phyloP scores from a whole-genome alignment of 2,888 invertebrate genomes.

The Melanotus villosus region DNA sequence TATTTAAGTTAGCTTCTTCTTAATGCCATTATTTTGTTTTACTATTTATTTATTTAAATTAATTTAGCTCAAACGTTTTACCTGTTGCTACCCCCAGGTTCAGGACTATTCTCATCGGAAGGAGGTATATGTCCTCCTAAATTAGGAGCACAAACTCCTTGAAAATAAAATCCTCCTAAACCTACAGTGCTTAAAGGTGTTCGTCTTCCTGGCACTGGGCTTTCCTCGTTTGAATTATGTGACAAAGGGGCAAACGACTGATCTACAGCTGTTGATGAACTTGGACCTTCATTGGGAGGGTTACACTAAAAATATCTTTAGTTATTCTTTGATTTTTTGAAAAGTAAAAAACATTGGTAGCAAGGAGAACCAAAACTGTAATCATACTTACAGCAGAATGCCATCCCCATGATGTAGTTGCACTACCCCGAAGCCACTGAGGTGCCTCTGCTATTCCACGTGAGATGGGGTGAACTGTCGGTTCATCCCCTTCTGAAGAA shows the following conservation, averaged over 20 bases:
- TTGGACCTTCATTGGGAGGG: conserved; percentile 52
- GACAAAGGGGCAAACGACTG: conserved; percentile 67
- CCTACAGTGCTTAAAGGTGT: conserved; percentile 89
- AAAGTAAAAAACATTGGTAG: no score
- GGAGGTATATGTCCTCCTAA: conserved; percentile 64
- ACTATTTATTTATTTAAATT: no score
- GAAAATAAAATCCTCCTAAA: conserved; percentile 90
- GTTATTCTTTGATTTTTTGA: no score
- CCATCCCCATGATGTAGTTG: conserved; percentile 66
- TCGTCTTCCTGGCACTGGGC: conserved; percentile 74
- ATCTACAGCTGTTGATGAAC: conserved; percentile 58
- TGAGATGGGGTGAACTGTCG: conserved; percentile 66
- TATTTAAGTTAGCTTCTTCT: no score
- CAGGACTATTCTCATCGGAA: conserved; percentile 87
- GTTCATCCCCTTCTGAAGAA: conserved; percentile 67
- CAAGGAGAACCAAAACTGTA: conserved; percentile 16
- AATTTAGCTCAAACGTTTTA: no score
- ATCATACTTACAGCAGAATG: conserved; percentile 60
- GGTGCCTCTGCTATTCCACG: conserved; percentile 64
- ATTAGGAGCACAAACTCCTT: conserved; percentile 72
- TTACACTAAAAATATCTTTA: conserved; percentile 51
- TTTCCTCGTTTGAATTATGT: conserved; percentile 68
- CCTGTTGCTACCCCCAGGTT: conserved; percentile 71
- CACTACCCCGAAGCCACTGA: conserved; percentile 64
- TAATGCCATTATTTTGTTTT: no score